Conservation (phyloP, 2,797 vertebrate genomes). For the Lycodopsis pacificus region DNA sequence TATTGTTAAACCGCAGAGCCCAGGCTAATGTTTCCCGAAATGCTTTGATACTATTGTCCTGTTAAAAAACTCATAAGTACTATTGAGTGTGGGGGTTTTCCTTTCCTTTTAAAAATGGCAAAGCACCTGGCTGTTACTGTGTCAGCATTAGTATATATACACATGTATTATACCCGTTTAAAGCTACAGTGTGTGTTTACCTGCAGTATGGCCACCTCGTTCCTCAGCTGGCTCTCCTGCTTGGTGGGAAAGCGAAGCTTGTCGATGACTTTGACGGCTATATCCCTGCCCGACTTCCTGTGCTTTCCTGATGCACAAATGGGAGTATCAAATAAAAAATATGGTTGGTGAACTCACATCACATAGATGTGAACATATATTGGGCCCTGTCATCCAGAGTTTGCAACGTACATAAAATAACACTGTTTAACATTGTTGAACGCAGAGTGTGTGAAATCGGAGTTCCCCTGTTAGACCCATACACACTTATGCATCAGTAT, state of each 20-base stretch:
- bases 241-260: conserved; percentile 95
- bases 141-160: not conserved
- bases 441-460: not conserved
- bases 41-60: not conserved
- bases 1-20: not conserved
- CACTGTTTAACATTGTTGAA: not conserved
- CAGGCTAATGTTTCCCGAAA: not conserved
- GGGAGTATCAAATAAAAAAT: not conserved
- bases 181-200: conserved; percentile 68
- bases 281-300: conserved; percentile 90
- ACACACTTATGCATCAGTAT: not conserved
- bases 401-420: not conserved
- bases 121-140: not conserved
- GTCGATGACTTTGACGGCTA: conserved; percentile 95
- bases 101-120: not conserved
- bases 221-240: conserved; percentile 93
- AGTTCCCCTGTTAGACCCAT: not conserved
- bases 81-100: not conserved
- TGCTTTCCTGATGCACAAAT: conserved; percentile 87
- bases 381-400: not conserved
- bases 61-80: not conserved
- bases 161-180: not conserved
- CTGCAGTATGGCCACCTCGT: conserved; percentile 95
- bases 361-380: not conserved
- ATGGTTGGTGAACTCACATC: not conserved